Evolutionary conservation across 2,888 invertebrate species (phyloP).

Genomic region (Nephrotoma flavescens): DNA sequence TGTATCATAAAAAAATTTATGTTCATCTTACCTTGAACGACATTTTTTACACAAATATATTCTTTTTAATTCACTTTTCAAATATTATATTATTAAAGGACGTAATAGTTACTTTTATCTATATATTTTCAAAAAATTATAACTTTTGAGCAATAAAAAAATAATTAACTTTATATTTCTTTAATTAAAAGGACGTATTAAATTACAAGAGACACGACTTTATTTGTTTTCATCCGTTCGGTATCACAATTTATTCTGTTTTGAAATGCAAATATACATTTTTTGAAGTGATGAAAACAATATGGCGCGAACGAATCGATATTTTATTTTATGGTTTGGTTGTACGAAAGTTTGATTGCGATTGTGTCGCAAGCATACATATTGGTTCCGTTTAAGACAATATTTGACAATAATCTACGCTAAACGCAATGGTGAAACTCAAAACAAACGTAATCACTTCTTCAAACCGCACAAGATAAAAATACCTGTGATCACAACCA

Average conservation of each 20-base stretch:
- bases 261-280: not conserved
- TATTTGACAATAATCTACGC: too few species aligned
- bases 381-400: not conserved
- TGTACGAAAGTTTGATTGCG: not conserved
- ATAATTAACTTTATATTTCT: not conserved
- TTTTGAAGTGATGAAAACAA: not conserved
- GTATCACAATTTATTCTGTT: not conserved
- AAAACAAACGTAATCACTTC: too few species aligned
- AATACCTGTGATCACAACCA: too few species aligned
- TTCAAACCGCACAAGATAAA: too few species aligned
- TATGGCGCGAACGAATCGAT: not conserved
- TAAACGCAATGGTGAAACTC: too few species aligned
- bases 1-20: not conserved
- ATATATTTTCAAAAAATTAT: not conserved
- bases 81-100: not conserved
- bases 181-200: not conserved
- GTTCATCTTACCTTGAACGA: constrained; percentile 3
- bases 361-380: not conserved
- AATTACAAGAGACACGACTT: not conserved
- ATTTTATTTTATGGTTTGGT: not conserved
- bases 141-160: not conserved
- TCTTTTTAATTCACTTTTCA: not conserved
- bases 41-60: not conserved
- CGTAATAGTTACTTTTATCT: not conserved
- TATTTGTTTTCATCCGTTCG: not conserved